Evolutionary conservation across 2,113 vertebrate species (phyloP).

Genomic region (Cyprinus carpio): DNA sequence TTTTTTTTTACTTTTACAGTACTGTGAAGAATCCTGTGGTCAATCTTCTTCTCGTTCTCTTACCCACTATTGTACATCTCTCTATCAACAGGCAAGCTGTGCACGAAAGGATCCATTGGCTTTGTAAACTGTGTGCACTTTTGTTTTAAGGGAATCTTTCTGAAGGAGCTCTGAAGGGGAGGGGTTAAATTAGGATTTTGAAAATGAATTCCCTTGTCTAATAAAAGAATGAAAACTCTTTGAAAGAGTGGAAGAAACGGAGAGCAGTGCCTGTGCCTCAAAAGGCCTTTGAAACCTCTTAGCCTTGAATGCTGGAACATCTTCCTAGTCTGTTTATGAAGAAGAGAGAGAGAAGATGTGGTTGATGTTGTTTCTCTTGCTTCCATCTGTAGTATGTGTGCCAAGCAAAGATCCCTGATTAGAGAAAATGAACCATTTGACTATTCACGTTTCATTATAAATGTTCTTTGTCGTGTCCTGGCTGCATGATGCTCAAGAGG

Average conservation of each 20-base stretch:
- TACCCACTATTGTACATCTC: neutral
- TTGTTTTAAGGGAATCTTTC: conserved; percentile 18
- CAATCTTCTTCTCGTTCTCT: conserved; percentile 14
- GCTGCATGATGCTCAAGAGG: neutral
- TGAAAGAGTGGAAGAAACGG: conserved; percentile 45
- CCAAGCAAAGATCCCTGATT: conserved; percentile 62
- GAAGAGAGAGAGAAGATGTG: neutral
- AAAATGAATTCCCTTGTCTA: conserved; percentile 55
- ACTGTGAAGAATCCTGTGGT: conserved; percentile 7
- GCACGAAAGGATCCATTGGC: neutral
- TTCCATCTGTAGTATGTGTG: conserved; percentile 37
- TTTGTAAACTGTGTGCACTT: conserved; percentile 40
- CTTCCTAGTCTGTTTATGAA: conserved; percentile 11
- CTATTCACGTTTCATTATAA: conserved; percentile 60
- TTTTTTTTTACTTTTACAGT: neutral
- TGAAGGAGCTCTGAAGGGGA: conserved; percentile 30
- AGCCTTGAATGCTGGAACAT: conserved; percentile 35
- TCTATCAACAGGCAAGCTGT: neutral
- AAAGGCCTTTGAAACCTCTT: conserved; percentile 57
- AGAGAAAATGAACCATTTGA: conserved; percentile 67
- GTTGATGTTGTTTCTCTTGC: conserved; percentile 48
- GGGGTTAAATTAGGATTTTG: conserved; percentile 41
- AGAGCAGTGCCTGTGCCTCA: conserved; percentile 25
- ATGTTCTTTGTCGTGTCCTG: conserved; percentile 53
- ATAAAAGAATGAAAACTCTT: conserved; percentile 52